Evolutionary conservation across 2,888 invertebrate species (phyloP).

Genomic region (Dromius quadrimaculatus): DNA sequence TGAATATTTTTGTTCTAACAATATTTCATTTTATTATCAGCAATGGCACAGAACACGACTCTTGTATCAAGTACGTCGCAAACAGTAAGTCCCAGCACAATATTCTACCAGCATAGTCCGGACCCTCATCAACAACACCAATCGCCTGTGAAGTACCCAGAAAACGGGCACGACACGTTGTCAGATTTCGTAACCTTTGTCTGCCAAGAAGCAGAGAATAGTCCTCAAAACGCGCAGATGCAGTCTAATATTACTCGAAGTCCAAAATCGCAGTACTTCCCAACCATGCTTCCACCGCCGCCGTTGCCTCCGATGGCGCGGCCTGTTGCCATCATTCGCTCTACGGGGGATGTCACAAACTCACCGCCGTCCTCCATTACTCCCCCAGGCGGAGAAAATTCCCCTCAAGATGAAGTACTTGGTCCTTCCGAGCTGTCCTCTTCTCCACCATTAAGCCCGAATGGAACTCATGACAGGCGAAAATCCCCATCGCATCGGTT

Average conservation of each 20-base stretch:
- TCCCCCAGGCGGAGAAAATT: constrained; percentile 68
- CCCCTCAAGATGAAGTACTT: constrained; percentile 63
- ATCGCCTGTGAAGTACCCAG: constrained; percentile 77
- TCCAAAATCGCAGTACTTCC: constrained; percentile 87
- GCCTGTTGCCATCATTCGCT: constrained; percentile 95
- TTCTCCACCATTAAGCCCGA: constrained; percentile 66
- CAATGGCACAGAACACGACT: constrained; percentile 68
- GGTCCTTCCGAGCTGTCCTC: constrained; percentile 63
- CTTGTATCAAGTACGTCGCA: constrained; percentile 70
- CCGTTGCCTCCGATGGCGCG: constrained; percentile 96
- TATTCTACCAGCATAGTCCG: constrained; percentile 71
- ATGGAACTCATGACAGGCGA: constrained; percentile 63
- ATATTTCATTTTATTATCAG: no score
- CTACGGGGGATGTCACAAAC: constrained; percentile 76
- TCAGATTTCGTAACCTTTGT: constrained; percentile 97
- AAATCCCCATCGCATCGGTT: constrained; percentile 64
- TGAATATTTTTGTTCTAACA: no score
- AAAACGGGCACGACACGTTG: constrained; percentile 90
- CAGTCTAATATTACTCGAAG: constrained; percentile 73
- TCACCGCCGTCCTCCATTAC: constrained; percentile 75
- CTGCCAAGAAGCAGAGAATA: constrained; percentile 91
- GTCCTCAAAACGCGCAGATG: constrained; percentile 79
- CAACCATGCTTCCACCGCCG: constrained; percentile 94
- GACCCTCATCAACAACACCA: constrained; percentile 70
- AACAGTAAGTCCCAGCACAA: constrained; percentile 68